Base-by-base conservation (phyloP, 1,140 invertebrate species). In the Magallana gigas region DNA sequence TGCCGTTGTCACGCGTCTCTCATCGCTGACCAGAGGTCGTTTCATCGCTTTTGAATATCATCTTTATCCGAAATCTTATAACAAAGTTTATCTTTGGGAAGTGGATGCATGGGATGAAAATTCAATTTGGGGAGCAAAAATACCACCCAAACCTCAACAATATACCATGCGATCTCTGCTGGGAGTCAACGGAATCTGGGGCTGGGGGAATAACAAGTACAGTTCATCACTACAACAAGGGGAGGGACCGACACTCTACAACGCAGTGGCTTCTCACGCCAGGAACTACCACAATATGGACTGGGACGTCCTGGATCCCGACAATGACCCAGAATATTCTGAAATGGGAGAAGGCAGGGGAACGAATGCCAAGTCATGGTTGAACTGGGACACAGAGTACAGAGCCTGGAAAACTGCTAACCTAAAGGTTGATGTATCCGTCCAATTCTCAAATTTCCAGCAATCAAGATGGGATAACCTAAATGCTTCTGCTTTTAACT, bases 121-220 rank as follows among this genome's bases (percentile, higher is more conserved):
- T 57, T 88, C 87, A 0, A 57, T 82, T 5, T 92, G 90, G 88
- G 92, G 92, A 60, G 18, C 84, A 7, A 16, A 83, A 57, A 86
- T 88, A 11, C 7, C 81, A 8, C 76, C 87, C 5, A 88, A 81
- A 59, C 87, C 89, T 23, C 89, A 91, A 58, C 23, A 48, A 7
- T 83, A 82, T 18, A 91, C 48, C 14, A 36, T 92, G 14, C 18
- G 86, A 29, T 64, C 91, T 4, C 86, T 92, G 14, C 84, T 92
- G n/a, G 92, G 92, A 1, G 92, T 92, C 4, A 92, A 92, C 80
- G 92, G 90, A 48, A 92, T 92, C 48, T 92, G 92, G 92, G 92
- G 92, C 3, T 92, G 92, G 92, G 91, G 90, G 64, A 88, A 88
- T 80, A 89, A 89, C 14, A 86, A 82, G 64, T 88, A 88, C 80